A percentile compares a stretch with the other conserved stretches of the same genome.
phyloP scores from a whole-genome alignment of 2,888 invertebrate species.

The Drosophila ezoana region DNA sequence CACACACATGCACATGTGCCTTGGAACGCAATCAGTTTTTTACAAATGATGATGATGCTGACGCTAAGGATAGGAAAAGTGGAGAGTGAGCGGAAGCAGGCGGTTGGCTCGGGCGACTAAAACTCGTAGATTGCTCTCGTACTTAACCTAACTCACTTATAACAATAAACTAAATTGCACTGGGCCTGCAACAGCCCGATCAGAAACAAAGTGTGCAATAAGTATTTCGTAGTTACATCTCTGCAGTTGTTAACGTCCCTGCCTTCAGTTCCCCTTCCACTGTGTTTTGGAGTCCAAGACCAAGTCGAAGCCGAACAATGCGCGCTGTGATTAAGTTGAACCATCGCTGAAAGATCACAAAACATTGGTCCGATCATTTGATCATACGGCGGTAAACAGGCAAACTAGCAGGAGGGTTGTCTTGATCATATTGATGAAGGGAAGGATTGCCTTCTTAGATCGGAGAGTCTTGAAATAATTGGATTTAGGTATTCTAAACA shows the following conservation, averaged over 20 bases:
- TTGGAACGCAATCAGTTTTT: slow-evolving; percentile 76
- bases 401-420: slow-evolving; percentile 24
- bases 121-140: slow-evolving; percentile 68
- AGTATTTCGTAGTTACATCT: slow-evolving; percentile 67
- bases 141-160: slow-evolving; percentile 82
- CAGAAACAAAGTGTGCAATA: slow-evolving; percentile 74
- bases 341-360: slow-evolving; percentile 78
- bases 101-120: slow-evolving; percentile 3
- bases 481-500: too few species aligned
- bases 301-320: slow-evolving; percentile 59
- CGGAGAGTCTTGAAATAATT: too few species aligned
- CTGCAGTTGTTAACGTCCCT: slow-evolving; percentile 65
- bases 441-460: too few species aligned
- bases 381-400: slow-evolving; percentile 55
- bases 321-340: slow-evolving; percentile 76
- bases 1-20: slow-evolving; percentile 42
- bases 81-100: slow-evolving; percentile 5
- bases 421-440: slow-evolving; percentile 6
- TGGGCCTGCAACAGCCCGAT: slow-evolving; percentile 48
- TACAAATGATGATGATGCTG: slow-evolving; percentile 81
- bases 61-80: slow-evolving; percentile 12
- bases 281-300: slow-evolving; percentile 12
- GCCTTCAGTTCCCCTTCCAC: neutral
- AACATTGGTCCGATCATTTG: slow-evolving; percentile 74
- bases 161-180: slow-evolving; percentile 83